phyloP scores from a whole-genome alignment of 2,888 invertebrate species.

The Mimachlamys varia region DNA sequence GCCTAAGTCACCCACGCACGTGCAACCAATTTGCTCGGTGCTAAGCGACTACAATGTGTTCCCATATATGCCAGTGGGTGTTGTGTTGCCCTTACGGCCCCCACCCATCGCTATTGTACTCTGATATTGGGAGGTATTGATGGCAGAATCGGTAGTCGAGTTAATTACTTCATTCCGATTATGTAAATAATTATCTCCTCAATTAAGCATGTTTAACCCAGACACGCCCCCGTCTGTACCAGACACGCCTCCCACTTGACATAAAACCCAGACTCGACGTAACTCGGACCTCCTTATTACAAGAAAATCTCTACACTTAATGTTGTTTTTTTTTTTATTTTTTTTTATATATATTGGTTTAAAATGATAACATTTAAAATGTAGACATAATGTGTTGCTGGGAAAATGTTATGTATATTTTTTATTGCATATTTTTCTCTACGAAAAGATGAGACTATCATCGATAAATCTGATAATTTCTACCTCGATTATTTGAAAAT shows the following conservation, averaged over 20 bases:
- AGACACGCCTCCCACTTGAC: not conserved
- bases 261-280: too few relatives aligned
- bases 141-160: not conserved
- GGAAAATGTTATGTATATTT: too few relatives aligned
- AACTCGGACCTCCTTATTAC: too few relatives aligned
- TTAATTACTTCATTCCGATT: not conserved
- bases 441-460: too few relatives aligned
- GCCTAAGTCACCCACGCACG: conserved; percentile 1
- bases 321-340: too few relatives aligned
- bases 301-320: too few relatives aligned
- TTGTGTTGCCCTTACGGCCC: not conserved
- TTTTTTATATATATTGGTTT: too few relatives aligned
- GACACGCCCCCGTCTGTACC: not conserved
- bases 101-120: not conserved
- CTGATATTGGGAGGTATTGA: not conserved
- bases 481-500: too few relatives aligned
- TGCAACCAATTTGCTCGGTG: not conserved
- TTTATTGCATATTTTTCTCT: too few relatives aligned
- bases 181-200: not conserved
- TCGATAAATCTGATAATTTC: too few relatives aligned
- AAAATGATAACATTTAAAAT: too few relatives aligned
- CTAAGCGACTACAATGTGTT: not conserved
- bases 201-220: not conserved
- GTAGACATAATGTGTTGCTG: too few relatives aligned
- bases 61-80: conserved; percentile 17